These are phyloP conservation scores for Scaptomyza hsui DNA, from an alignment of 1,140 invertebrate species.

Conservation along the genomic window DNA sequence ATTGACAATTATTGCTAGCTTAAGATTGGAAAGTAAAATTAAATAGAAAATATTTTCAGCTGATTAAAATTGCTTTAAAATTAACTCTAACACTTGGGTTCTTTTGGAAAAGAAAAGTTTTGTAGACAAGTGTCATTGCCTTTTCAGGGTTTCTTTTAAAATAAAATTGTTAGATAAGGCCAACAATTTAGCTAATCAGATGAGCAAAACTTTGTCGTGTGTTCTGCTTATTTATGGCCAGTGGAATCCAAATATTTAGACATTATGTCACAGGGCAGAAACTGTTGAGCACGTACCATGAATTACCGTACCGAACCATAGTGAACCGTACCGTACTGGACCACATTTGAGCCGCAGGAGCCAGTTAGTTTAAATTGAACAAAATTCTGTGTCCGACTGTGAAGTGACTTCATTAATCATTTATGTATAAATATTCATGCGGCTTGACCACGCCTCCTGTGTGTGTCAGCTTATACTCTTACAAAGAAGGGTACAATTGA, in stretches of 20 bases:
- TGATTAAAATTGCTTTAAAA: not conserved
- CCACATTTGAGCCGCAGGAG: slow-evolving; percentile 13
- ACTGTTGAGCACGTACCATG: slow-evolving; percentile 1
- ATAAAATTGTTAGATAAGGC: slow-evolving; percentile 46
- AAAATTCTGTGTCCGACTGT: slow-evolving; percentile 10
- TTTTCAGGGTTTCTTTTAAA: not conserved
- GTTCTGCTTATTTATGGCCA: slow-evolving; percentile 56
- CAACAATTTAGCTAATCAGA: slow-evolving; percentile 55
- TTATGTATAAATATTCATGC: slow-evolving; percentile 66
- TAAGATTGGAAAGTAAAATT: not conserved
- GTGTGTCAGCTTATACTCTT: slow-evolving; percentile 17
- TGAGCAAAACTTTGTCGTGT: slow-evolving; percentile 28
- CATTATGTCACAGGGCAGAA: slow-evolving; percentile 52
- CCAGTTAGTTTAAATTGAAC: slow-evolving; percentile 8
- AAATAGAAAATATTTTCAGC: not conserved
- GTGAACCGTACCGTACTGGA: not conserved
- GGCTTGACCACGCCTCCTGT: slow-evolving; percentile 11
- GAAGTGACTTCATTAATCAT: slow-evolving; percentile 65
- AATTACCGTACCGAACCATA: not conserved
- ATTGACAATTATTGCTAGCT: not conserved
- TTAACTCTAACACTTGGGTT: too few species aligned
- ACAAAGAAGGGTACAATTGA: too few species aligned
- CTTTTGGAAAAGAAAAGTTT: too few species aligned
- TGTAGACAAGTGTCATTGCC: slow-evolving; percentile 11
- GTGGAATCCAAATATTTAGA: slow-evolving; percentile 64